phyloP scores from a whole-genome alignment of 2,113 vertebrate species.

The Coracopsis vasa region DNA sequence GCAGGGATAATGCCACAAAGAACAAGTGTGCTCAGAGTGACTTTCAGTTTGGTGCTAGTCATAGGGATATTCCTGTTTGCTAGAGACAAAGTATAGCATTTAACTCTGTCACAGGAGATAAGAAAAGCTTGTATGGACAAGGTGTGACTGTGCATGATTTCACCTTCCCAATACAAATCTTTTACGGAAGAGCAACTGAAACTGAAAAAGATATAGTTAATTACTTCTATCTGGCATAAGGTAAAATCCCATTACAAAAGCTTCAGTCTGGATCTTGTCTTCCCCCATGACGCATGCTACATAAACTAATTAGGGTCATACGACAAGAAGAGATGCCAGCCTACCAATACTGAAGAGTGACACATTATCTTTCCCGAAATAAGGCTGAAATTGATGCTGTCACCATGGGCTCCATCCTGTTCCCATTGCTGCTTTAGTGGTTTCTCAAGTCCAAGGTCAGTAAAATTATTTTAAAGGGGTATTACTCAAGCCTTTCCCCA shows the following conservation, averaged over 20 bases:
- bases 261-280: conserved; percentile 36
- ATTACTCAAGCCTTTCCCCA: background rate
- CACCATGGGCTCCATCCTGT: background rate
- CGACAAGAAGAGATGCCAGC: background rate
- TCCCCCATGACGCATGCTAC: background rate
- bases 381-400: background rate
- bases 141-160: conserved; percentile 25
- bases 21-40: background rate
- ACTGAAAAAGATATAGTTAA: conserved; percentile 51
- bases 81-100: background rate
- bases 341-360: background rate
- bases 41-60: background rate
- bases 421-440: background rate
- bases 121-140: conserved; percentile 5
- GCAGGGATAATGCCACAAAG: background rate
- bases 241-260: conserved; percentile 45
- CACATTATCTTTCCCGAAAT: background rate
- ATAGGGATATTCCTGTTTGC: background rate
- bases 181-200: conserved; percentile 43
- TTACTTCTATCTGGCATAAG: conserved; percentile 46
- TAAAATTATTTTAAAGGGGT: background rate
- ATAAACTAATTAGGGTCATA: conserved; percentile 42
- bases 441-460: background rate
- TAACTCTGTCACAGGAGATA: background rate
- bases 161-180: conserved; percentile 32